These are phyloP conservation scores for Ellobius talpinus DNA, from an alignment of 2,113 vertebrate species.

Conservation along the genomic window DNA sequence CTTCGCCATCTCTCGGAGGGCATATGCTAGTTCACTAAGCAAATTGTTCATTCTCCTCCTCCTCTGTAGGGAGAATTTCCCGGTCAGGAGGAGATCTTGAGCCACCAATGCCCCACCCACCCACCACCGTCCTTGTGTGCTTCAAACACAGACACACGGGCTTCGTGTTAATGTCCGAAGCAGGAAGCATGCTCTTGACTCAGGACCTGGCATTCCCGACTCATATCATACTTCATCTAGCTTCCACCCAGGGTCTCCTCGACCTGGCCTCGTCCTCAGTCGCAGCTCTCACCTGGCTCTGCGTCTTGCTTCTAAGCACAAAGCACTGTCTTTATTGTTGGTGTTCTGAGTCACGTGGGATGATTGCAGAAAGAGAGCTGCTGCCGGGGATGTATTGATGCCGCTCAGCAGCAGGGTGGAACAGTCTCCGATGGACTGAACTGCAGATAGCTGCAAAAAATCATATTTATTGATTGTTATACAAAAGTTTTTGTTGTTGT, in stretches of 20 bases:
- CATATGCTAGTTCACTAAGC: background rate
- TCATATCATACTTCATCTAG: no score
- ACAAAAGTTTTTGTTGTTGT: no score
- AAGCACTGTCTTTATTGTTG: background rate
- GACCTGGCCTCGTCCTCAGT: background rate
- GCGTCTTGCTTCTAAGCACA: background rate
- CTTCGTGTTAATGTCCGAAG: background rate
- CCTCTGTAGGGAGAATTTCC: background rate
- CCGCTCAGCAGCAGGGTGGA: no score
- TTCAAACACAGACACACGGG: background rate
- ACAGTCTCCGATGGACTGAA: no score
- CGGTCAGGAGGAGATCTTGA: background rate
- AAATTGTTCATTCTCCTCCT: no score
- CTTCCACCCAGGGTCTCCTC: background rate
- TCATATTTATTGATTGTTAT: background rate
- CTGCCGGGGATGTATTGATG: no score
- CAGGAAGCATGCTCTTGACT: background rate
- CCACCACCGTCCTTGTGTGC: background rate
- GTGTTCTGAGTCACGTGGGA: no score
- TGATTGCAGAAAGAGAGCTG: no score
- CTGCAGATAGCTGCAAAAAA: background rate
- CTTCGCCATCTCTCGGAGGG: background rate
- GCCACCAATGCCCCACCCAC: background rate
- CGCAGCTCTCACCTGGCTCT: background rate
- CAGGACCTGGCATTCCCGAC: background rate